These are phyloP conservation scores for Neodiprion fabricii DNA, from an alignment of 1,140 invertebrate genomes.

Conservation along the genomic window DNA sequence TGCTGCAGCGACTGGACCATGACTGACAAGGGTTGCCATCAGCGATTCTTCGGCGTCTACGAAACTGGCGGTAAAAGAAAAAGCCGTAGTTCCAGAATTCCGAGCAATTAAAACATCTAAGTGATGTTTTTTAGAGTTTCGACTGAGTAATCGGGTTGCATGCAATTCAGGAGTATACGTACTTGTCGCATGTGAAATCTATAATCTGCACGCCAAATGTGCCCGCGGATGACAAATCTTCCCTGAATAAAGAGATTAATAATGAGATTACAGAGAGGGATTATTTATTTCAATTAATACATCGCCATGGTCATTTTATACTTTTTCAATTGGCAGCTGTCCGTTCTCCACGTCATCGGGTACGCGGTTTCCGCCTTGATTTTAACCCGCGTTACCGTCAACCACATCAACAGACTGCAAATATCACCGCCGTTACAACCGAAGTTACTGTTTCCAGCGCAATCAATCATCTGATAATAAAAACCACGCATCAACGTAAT, in stretches of 20 bases:
- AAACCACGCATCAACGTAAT: neutral
- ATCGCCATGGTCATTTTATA: constrained; percentile 33
- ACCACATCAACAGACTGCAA: constrained; percentile 77
- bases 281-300: neutral
- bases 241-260: constrained; percentile 22
- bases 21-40: constrained; percentile 66
- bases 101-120: too few relatives aligned
- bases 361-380: constrained; percentile 70
- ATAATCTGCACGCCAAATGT: constrained; percentile 43
- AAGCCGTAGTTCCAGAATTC: neutral
- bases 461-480: constrained; percentile 77
- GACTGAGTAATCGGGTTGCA: neutral
- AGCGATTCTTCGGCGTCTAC: constrained; percentile 73
- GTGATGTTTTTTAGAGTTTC: too few relatives aligned
- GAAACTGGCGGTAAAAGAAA: constrained; percentile 60
- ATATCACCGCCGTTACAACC: constrained; percentile 86
- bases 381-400: constrained; percentile 65
- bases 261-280: neutral
- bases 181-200: constrained; percentile 62
- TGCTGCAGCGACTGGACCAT: constrained; percentile 80
- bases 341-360: constrained; percentile 68
- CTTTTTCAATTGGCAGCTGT: constrained; percentile 65
- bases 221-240: constrained; percentile 25
- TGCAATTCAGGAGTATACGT: constrained; percentile 32
- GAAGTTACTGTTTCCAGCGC: constrained; percentile 73